Percentiles rank a stretch among this genome's conserved stretches.
Evolutionary conservation across 2,797 vertebrate species (phyloP).

Genomic region (Falco rusticolus): DNA sequence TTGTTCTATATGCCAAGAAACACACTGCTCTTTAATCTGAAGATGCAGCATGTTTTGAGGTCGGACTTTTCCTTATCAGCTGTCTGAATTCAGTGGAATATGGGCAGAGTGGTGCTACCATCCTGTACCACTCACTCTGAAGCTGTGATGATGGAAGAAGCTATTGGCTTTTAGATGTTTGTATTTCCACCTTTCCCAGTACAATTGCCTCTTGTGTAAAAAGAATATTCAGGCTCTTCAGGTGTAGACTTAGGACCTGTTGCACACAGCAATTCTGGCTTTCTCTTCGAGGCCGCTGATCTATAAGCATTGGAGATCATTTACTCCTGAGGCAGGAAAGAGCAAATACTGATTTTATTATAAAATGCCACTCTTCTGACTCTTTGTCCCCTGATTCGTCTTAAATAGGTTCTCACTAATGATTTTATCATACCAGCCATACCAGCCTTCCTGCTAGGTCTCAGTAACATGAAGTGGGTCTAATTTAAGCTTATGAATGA

Average conservation of each 20-base stretch:
- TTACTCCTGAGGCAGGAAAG: not conserved
- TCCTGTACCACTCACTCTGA: not conserved
- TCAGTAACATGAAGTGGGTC: not conserved
- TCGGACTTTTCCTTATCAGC: not conserved
- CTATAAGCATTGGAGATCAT: not conserved
- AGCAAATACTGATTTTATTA: not conserved
- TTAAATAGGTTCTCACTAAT: not conserved
- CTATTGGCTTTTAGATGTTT: not conserved
- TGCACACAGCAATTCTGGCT: not conserved
- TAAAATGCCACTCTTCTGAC: not conserved
- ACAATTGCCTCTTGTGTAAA: not conserved
- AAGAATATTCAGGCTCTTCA: not conserved
- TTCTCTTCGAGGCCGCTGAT: not conserved
- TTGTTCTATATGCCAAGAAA: not conserved
- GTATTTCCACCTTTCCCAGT: not conserved
- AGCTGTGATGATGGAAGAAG: not conserved
- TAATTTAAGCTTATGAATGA: not conserved
- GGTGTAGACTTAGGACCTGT: not conserved
- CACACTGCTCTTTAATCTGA: not conserved
- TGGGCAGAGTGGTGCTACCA: not conserved
- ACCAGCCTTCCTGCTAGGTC: not conserved
- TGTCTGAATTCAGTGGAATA: not conserved
- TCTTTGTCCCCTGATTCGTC: not conserved
- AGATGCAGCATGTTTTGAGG: not conserved
- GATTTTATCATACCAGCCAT: not conserved